A percentile compares a stretch with the other conserved stretches of the same genome.
Evolutionary conservation across 1,140 invertebrate species (phyloP).

Genomic region (Drosophila nikananu): DNA sequence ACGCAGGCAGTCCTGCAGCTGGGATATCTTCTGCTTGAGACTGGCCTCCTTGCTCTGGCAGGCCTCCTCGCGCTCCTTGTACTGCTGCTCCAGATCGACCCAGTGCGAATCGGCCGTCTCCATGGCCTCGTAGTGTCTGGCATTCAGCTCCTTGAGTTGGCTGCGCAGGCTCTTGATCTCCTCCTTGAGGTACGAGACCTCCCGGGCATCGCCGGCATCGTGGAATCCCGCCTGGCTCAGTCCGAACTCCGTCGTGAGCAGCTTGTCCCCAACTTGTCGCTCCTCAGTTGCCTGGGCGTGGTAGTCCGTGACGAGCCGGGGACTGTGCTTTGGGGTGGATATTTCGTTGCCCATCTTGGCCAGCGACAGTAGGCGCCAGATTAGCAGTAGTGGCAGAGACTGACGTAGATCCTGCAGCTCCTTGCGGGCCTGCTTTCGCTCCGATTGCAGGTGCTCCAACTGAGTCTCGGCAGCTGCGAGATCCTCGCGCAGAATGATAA

Average conservation of each 20-base stretch:
- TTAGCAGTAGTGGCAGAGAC: conserved; percentile 88
- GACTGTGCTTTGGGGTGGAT: conserved; percentile 22
- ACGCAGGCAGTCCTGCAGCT: conserved; percentile 77
- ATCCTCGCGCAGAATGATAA: conserved; percentile 80
- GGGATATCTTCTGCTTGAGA: conserved; percentile 77
- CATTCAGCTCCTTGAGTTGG: conserved; percentile 88
- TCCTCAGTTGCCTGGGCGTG: conserved; percentile 79
- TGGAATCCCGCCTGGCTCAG: conserved; percentile 21
- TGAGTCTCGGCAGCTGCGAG: conserved; percentile 86
- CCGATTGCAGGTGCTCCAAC: conserved; percentile 87
- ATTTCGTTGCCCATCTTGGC: conserved; percentile 67
- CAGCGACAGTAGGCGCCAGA: conserved; percentile 84
- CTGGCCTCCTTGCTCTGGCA: conserved; percentile 80
- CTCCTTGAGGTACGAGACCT: conserved; percentile 69
- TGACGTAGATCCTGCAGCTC: conserved; percentile 88
- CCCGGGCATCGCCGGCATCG: conserved; percentile 44
- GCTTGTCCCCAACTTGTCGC: neutral
- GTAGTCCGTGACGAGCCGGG: conserved; percentile 20
- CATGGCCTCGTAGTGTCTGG: conserved; percentile 90
- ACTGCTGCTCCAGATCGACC: conserved; percentile 89
- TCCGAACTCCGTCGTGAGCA: neutral
- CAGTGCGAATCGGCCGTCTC: conserved; percentile 91
- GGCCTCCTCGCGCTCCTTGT: conserved; percentile 87
- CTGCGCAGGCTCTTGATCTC: conserved; percentile 84
- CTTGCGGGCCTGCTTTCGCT: conserved; percentile 87